Evolutionary conservation across 2,888 invertebrate species (phyloP).

Genomic region (Callyntrura sp.): DNA sequence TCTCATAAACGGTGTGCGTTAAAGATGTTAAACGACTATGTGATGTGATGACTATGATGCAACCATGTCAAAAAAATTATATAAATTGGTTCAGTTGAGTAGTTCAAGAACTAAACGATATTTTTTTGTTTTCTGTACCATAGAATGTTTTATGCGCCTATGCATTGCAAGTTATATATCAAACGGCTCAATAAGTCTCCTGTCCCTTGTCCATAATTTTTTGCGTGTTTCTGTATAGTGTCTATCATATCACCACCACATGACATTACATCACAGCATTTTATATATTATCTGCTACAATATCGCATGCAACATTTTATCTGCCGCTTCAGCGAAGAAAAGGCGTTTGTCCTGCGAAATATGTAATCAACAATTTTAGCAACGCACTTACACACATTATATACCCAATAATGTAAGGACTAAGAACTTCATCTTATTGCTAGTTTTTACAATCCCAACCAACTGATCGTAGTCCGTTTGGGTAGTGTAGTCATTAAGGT

Average conservation of each 20-base stretch:
- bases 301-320: background rate
- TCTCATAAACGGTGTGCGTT: background rate
- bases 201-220: background rate
- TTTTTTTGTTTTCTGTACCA: background rate
- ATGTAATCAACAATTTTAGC: background rate
- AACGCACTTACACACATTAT: background rate
- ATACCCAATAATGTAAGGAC: background rate
- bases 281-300: background rate
- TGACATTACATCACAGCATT: background rate
- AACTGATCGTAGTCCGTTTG: background rate
- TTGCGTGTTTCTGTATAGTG: background rate
- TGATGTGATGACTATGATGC: constrained; percentile 11
- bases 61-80: constrained; percentile 28
- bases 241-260: background rate
- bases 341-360: background rate
- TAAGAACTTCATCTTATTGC: no score
- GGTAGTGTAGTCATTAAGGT: background rate
- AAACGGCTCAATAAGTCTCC: no score
- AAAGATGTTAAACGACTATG: background rate
- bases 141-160: background rate
- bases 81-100: constrained; percentile 43
- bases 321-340: background rate
- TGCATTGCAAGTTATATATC: background rate
- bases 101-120: constrained; percentile 23
- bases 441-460: background rate